Evolutionary conservation across 1,140 invertebrate species (phyloP).

Genomic region (Stegodyphus dumicola): DNA sequence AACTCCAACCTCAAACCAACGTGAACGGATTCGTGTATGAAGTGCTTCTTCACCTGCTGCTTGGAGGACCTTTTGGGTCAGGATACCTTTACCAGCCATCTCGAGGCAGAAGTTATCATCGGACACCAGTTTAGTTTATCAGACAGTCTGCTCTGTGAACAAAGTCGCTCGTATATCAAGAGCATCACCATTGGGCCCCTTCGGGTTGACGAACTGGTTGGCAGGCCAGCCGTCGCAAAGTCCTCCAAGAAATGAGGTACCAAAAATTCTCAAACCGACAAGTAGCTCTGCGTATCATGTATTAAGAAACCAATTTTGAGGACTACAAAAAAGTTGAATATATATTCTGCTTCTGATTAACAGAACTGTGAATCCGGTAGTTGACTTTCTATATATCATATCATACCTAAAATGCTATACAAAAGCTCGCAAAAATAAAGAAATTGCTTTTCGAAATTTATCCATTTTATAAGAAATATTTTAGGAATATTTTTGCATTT

Average conservation of each 20-base stretch:
- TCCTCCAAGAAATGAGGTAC: no score
- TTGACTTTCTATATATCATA: no score
- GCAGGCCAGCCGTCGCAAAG: no score
- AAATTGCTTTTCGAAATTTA: no score
- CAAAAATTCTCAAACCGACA: neutral
- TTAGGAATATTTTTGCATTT: no score
- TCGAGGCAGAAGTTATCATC: slow-evolving; percentile 31
- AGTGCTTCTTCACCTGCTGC: neutral
- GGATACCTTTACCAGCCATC: neutral
- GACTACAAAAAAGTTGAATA: neutral
- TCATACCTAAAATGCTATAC: no score
- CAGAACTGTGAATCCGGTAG: no score
- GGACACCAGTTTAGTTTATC: slow-evolving; percentile 21
- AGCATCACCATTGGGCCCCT: neutral
- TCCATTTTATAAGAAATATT: no score
- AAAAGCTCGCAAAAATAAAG: no score
- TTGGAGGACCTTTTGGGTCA: neutral
- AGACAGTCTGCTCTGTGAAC: neutral
- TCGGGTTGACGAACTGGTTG: slow-evolving; percentile 6
- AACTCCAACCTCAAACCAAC: neutral
- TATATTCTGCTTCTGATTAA: no score
- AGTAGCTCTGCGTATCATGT: neutral
- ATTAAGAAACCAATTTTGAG: neutral
- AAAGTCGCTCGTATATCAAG: slow-evolving; percentile 1
- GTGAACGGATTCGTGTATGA: slow-evolving; percentile 18